These are phyloP conservation scores for Nowickia ferox DNA, from an alignment of 2,888 invertebrate genomes.

Conservation along the genomic window DNA sequence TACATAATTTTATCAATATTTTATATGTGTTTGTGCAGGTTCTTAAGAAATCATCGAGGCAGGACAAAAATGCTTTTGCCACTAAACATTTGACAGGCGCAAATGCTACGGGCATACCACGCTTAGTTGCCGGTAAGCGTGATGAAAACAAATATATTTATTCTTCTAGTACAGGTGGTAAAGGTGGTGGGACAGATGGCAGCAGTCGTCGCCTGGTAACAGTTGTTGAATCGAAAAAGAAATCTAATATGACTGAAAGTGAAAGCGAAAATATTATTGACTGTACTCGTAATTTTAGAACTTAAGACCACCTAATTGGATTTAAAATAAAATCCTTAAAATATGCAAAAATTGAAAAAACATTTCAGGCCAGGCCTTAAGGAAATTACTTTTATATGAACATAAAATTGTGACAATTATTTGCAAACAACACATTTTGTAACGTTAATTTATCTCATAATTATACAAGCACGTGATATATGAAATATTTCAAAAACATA, in stretches of 20 bases:
- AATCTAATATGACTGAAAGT: constrained; percentile 56
- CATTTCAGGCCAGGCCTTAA: no score
- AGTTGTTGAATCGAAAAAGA: constrained; percentile 80
- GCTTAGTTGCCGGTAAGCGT: constrained; percentile 50
- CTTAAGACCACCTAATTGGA: constrained; percentile 33
- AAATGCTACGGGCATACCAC: constrained; percentile 72
- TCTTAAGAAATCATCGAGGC: constrained; percentile 62
- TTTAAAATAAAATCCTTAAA: neutral
- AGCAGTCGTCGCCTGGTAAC: constrained; percentile 75
- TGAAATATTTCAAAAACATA: neutral
- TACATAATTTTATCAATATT: constrained; percentile 52
- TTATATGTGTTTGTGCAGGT: constrained; percentile 60
- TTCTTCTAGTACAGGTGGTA: neutral
- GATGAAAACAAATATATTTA: constrained; percentile 32
- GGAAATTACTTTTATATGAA: no score
- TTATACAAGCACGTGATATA: neutral
- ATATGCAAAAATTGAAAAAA: no score
- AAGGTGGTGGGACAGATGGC: neutral
- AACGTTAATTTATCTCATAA: no score
- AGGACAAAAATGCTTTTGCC: constrained; percentile 56
- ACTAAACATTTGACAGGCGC: constrained; percentile 58
- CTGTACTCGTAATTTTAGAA: constrained; percentile 62
- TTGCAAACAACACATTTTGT: no score
- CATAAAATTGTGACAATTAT: no score
- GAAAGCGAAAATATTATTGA: constrained; percentile 59